phyloP scores from a whole-genome alignment of 2,797 vertebrate species.

The Macroramphosus scolopax region DNA sequence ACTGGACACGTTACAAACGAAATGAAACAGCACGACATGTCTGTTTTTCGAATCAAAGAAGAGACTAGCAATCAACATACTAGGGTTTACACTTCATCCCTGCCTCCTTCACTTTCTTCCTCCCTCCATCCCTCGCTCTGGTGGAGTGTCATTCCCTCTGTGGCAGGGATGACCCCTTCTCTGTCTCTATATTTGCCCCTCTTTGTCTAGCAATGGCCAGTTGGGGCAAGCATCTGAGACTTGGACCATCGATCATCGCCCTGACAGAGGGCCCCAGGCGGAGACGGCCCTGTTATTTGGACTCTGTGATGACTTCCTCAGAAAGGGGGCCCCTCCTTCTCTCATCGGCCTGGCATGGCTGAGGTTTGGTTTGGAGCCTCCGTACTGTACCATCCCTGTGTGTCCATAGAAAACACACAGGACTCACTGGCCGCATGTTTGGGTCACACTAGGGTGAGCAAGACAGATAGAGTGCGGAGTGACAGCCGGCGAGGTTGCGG shows the following conservation, averaged over 20 bases:
- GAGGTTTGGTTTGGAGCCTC: slow-evolving; percentile 76
- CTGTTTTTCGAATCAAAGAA: slow-evolving; percentile 77
- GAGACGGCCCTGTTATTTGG: slow-evolving; percentile 77
- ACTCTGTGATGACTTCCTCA: slow-evolving; percentile 75
- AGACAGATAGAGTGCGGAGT: slow-evolving; percentile 69
- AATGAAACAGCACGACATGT: slow-evolving; percentile 76
- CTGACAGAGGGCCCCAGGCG: slow-evolving; percentile 76
- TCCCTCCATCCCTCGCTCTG: slow-evolving; percentile 47
- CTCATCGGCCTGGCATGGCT: slow-evolving; percentile 69
- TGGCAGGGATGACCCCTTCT: slow-evolving; percentile 69
- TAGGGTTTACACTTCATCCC: slow-evolving; percentile 60
- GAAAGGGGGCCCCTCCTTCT: slow-evolving; percentile 68
- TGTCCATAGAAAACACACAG: slow-evolving; percentile 65
- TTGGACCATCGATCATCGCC: slow-evolving; percentile 74
- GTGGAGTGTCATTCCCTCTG: slow-evolving; percentile 56
- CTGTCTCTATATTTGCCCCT: slow-evolving; percentile 75
- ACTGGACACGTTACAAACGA: slow-evolving; percentile 74
- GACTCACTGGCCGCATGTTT: slow-evolving; percentile 66
- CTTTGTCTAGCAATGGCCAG: slow-evolving; percentile 73
- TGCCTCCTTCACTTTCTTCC: slow-evolving; percentile 35
- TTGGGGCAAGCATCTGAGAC: slow-evolving; percentile 64
- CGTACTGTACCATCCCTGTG: slow-evolving; percentile 61
- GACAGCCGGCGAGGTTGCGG: slow-evolving; percentile 51
- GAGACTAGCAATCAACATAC: slow-evolving; percentile 73
- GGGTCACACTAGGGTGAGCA: slow-evolving; percentile 70